Evolutionary conservation across 2,113 vertebrate species (phyloP).

Genomic region (Salvator merianae): DNA sequence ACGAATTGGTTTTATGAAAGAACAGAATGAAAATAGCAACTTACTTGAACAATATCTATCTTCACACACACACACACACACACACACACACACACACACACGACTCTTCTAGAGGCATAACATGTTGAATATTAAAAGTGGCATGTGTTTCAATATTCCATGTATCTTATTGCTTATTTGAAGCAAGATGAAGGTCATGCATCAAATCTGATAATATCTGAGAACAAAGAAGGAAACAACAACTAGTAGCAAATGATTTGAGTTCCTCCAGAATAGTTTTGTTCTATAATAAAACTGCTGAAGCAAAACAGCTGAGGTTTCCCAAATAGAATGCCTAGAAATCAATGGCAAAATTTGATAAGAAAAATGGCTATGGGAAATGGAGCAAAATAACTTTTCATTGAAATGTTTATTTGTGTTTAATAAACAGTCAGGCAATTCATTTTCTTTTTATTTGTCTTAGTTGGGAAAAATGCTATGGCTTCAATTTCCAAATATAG

Average conservation of each 20-base stretch:
- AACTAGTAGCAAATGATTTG: background rate
- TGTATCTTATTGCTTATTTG: background rate
- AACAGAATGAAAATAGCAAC: background rate
- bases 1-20: background rate
- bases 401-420: background rate
- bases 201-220: background rate
- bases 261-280: background rate
- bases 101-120: background rate
- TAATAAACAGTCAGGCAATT: constrained; percentile 5
- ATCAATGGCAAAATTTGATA: constrained; percentile 2
- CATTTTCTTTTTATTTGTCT: constrained; percentile 15
- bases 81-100: no score
- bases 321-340: background rate
- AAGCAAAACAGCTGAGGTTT: background rate
- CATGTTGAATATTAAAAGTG: background rate
- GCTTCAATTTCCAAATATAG: constrained; percentile 14
- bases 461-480: background rate
- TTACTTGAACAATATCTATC: no score
- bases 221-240: background rate
- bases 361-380: background rate
- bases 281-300: background rate
- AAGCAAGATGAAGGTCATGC: background rate
- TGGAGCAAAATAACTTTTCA: constrained; percentile 18
- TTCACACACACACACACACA: no score
- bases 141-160: background rate